A percentile compares a stretch with the other conserved stretches of the same genome.
Conservation (phyloP, 2,888 invertebrate species). For the Halictus ligatus region DNA sequence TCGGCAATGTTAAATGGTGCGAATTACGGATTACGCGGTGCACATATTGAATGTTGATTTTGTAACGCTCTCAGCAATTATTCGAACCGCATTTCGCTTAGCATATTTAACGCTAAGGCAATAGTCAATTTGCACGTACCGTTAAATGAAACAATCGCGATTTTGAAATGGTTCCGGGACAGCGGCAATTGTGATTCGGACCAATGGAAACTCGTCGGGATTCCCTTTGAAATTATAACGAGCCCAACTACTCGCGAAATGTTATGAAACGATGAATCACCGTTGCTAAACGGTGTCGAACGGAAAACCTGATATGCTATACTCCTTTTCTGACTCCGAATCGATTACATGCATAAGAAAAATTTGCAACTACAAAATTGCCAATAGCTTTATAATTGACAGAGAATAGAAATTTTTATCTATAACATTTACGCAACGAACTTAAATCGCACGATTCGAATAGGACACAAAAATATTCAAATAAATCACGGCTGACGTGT, state of each 20-base stretch:
- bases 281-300: not conserved
- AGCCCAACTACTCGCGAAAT: slow-evolving; percentile 30
- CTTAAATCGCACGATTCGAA: too few relatives aligned
- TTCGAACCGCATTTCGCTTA: slow-evolving; percentile 28
- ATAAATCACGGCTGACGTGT: too few relatives aligned
- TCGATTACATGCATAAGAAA: too few relatives aligned
- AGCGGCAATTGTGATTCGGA: slow-evolving; percentile 31
- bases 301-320: not conserved
- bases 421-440: too few relatives aligned
- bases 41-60: slow-evolving; percentile 53
- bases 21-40: slow-evolving; percentile 38
- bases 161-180: slow-evolving; percentile 40
- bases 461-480: too few relatives aligned
- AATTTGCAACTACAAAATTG: too few relatives aligned
- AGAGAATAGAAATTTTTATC: too few relatives aligned
- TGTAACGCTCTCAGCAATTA: slow-evolving; percentile 41
- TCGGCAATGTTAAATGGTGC: slow-evolving; percentile 34
- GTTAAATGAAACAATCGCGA: slow-evolving; percentile 38
- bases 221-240: slow-evolving; percentile 28
- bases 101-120: slow-evolving; percentile 44
- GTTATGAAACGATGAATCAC: slow-evolving; percentile 29
- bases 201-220: slow-evolving; percentile 24
- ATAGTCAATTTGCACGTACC: slow-evolving; percentile 43
- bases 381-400: too few relatives aligned
- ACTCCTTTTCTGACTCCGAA: not conserved